A percentile compares a stretch with the other conserved stretches of the same genome.
Evolutionary conservation across 2,888 invertebrate species (phyloP).

Genomic region (Perdita meconis): DNA sequence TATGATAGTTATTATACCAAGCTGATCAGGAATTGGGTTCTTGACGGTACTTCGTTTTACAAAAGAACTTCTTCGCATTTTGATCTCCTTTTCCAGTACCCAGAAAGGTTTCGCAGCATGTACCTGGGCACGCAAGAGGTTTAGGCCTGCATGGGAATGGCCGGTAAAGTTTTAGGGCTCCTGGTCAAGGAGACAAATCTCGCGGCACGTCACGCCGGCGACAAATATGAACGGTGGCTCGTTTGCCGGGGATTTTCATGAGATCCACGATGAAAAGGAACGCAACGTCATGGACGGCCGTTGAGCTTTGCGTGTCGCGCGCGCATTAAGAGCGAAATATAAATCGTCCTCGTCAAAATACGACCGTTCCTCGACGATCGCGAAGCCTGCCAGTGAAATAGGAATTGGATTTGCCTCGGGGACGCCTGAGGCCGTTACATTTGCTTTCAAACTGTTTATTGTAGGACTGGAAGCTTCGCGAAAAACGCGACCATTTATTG

Average conservation of each 20-base stretch:
- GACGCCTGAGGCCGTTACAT: slow-evolving; percentile 31
- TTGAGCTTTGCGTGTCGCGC: slow-evolving; percentile 72
- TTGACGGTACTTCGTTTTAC: too few species aligned
- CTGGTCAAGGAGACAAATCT: too few species aligned
- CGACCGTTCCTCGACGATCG: slow-evolving; percentile 67
- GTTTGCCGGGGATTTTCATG: slow-evolving; percentile 29
- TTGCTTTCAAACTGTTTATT: slow-evolving; percentile 38
- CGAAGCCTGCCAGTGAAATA: slow-evolving; percentile 71
- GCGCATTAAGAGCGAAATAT: slow-evolving; percentile 72
- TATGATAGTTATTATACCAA: too few species aligned
- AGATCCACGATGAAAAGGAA: slow-evolving; percentile 48
- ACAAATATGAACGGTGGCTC: background rate
- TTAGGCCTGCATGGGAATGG: too few species aligned
- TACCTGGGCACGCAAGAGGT: too few species aligned
- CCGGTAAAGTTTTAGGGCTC: background rate
- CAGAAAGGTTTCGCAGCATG: too few species aligned
- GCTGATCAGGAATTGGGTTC: too few species aligned
- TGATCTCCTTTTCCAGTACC: too few species aligned
- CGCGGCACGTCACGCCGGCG: too few species aligned
- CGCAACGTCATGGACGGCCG: slow-evolving; percentile 41
- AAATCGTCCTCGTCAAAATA: slow-evolving; percentile 65
- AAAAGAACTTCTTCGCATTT: too few species aligned
- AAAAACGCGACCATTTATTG: slow-evolving; percentile 23
- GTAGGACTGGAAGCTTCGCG: slow-evolving; percentile 4
- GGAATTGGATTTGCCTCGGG: slow-evolving; percentile 64